Base-by-base conservation (phyloP, 2,113 vertebrate genomes). In the Dicrurus megarhynchus region DNA sequence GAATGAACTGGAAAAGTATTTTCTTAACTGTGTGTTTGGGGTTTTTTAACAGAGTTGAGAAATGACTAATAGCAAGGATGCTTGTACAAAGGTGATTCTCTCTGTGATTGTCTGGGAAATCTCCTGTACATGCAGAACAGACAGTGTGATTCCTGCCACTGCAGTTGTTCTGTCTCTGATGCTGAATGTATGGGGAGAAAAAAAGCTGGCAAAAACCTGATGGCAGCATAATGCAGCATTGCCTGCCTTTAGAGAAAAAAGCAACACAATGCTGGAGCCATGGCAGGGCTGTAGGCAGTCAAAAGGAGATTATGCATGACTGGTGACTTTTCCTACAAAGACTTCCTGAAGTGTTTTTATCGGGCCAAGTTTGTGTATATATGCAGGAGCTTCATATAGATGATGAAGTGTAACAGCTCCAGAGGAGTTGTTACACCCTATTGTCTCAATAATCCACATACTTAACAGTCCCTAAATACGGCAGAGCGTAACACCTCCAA, bases 391-490 rank as follows among this genome's bases (percentile, higher is more conserved):
- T 90, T 81, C 90, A 41, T 37, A 30, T 39, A 92, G 87, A 93
- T 77, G 95, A 97, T 97, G 96, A 83, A 92, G 96, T 87, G 69
- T 74, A 97, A 92, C 93, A 93, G 61, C 92, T 97, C 96, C 92
- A 71, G 87, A 96, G 97, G 96, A 41, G 93, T 42, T 77, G 91
- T 96, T 96, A 93, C 96, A 98, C 93, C 93, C 97, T 97, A 82
- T 95, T 97, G 97, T 97, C 94, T 96, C 95, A 93, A 93, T 95
- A 97, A 95, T 96, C 97, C 92, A 88, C 84, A 85, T 85, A 93
- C 93, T 98, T 97, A 97, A 96, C 96, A 96, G 96, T 95, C 90
- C 82, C 96, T 96, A 97, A 97, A 95, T 93, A 96, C 96, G 96
- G 92, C 81, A 80, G 73, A 97, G 86, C 74, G 0, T 61, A 97